These are phyloP conservation scores for Antedon bifida DNA, from an alignment of 35 echinoderm and acorn worm genomes.

Conservation along the genomic window DNA sequence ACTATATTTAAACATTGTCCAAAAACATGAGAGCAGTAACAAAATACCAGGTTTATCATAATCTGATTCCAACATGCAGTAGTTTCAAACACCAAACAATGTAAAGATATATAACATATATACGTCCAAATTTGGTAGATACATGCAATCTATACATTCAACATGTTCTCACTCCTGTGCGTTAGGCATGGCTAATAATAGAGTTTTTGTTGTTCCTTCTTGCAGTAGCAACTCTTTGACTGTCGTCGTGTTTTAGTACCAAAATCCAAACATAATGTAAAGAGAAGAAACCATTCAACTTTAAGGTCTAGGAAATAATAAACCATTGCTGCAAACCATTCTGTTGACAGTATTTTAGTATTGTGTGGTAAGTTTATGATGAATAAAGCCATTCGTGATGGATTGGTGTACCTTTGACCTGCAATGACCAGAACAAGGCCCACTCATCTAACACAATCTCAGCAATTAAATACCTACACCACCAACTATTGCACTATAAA, in stretches of 20 bases:
- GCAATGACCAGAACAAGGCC: neutral
- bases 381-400: neutral
- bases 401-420: neutral
- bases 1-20: neutral
- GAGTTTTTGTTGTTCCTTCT: too few relatives aligned
- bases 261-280: neutral
- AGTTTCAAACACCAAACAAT: too few relatives aligned
- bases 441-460: neutral
- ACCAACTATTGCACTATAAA: neutral
- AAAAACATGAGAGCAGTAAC: too few relatives aligned
- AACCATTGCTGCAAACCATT: neutral
- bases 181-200: too few relatives aligned
- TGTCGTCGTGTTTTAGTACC: neutral
- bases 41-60: too few relatives aligned
- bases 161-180: too few relatives aligned
- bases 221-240: too few relatives aligned
- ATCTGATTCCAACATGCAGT: too few relatives aligned
- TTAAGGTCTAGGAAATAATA: neutral
- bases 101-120: too few relatives aligned
- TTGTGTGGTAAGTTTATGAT: neutral
- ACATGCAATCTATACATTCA: too few relatives aligned
- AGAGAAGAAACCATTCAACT: neutral
- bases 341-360: neutral
- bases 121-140: too few relatives aligned
- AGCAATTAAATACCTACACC: neutral